These are phyloP conservation scores for Axis porcinus DNA, from an alignment of 2,113 vertebrate species.

Conservation along the genomic window DNA sequence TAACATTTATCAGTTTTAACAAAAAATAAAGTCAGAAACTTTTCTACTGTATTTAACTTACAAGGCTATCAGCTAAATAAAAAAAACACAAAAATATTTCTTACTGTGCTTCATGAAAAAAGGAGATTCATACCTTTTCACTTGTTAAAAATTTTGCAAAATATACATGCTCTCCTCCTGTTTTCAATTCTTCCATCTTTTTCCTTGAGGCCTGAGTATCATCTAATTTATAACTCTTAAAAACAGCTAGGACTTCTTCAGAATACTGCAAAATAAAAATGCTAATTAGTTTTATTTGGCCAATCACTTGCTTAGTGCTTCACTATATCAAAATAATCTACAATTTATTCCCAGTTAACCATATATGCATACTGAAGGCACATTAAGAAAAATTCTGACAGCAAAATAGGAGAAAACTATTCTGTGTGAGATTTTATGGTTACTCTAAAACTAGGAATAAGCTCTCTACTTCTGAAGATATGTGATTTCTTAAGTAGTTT, in stretches of 20 bases:
- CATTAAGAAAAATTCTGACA: slow-evolving; percentile 6
- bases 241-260: slow-evolving; percentile 96
- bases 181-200: slow-evolving; percentile 94
- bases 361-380: neutral
- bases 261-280: slow-evolving; percentile 86
- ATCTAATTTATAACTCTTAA: slow-evolving; percentile 98
- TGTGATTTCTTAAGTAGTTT: slow-evolving; percentile 3
- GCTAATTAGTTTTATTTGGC: neutral
- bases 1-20: slow-evolving; percentile 3
- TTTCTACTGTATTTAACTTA: neutral
- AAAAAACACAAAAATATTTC: neutral
- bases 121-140: slow-evolving; percentile 88
- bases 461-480: neutral
- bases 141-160: slow-evolving; percentile 99
- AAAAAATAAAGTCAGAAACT: slow-evolving; percentile 23
- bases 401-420: neutral
- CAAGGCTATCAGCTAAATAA: neutral
- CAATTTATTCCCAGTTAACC: neutral
- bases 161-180: slow-evolving; percentile 94
- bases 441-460: slow-evolving; percentile 16
- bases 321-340: slow-evolving; percentile 34
- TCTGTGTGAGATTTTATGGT: neutral
- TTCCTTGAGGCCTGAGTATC: slow-evolving; percentile 97
- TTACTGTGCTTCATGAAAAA: slow-evolving; percentile 7
- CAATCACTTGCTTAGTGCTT: neutral